phyloP scores from a whole-genome alignment of 2,797 vertebrate genomes.

The Pseudochaenichthys georgianus region DNA sequence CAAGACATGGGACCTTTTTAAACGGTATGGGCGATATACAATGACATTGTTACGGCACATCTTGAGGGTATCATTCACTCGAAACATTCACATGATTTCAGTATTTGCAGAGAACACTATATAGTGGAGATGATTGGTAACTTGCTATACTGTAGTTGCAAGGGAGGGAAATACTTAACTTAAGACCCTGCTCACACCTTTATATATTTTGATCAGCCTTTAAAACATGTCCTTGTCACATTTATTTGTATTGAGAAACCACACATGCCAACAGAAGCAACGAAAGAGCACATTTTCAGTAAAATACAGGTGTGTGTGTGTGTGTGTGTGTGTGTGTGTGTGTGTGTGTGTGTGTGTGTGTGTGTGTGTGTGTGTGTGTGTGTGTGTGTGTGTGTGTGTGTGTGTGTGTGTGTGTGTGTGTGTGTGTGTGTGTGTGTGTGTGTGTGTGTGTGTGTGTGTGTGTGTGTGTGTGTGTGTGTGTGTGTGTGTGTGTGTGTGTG shows the following conservation, averaged over 20 bases:
- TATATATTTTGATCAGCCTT: conserved; percentile 15
- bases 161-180: no score
- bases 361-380: conserved; percentile 4
- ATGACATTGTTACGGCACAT: no score
- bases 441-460: conserved; percentile 14
- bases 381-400: neutral
- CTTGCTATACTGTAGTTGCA: no score
- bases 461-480: neutral
- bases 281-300: neutral
- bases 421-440: neutral
- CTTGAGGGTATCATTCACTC: no score
- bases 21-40: no score
- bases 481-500: conserved; percentile 5
- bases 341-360: conserved; percentile 2
- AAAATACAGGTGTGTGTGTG: conserved; percentile 13
- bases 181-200: neutral
- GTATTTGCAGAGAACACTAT: no score
- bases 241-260: neutral
- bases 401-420: conserved; percentile 12
- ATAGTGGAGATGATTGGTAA: no score
- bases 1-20: no score
- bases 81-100: no score
- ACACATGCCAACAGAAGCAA: neutral
- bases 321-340: neutral
- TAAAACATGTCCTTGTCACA: conserved; percentile 22